These are phyloP conservation scores for Callopanchax toddi DNA, from an alignment of 2,113 vertebrate species.

Conservation along the genomic window DNA sequence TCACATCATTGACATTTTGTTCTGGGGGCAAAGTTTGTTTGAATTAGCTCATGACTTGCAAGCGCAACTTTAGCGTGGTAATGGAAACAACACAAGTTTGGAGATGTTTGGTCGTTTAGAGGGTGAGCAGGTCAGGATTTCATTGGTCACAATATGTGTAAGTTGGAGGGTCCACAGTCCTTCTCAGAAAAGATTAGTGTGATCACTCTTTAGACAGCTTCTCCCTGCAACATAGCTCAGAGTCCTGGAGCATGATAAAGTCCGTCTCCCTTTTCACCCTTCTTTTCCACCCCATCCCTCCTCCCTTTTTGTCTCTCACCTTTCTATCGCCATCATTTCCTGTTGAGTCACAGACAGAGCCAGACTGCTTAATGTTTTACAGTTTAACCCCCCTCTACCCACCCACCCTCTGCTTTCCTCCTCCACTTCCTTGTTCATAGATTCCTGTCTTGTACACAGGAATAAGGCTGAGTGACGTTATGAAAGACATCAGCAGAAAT, in stretches of 20 bases:
- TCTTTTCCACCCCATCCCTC: conserved; percentile 51
- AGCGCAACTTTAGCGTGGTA: not conserved
- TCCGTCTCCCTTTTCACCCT: conserved; percentile 26
- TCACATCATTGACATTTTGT: conserved; percentile 5
- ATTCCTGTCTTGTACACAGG: conserved; percentile 19
- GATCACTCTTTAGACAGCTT: conserved; percentile 4
- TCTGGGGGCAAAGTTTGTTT: conserved; percentile 50
- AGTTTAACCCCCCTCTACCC: conserved; percentile 45
- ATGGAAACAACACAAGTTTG: conserved; percentile 1
- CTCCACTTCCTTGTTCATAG: conserved; percentile 50
- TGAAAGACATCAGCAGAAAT: conserved; percentile 14
- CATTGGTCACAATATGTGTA: not conserved
- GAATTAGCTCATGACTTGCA: conserved; percentile 8
- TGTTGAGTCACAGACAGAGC: conserved; percentile 69
- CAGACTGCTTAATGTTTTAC: conserved; percentile 59
- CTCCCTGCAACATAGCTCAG: conserved; percentile 44
- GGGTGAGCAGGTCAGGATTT: conserved; percentile 21
- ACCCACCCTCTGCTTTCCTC: conserved; percentile 30
- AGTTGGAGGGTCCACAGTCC: conserved; percentile 14
- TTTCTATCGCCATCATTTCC: conserved; percentile 68
- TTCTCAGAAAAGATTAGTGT: conserved; percentile 41
- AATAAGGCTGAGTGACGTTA: conserved; percentile 6
- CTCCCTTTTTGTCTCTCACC: conserved; percentile 45
- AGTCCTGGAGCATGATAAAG: conserved; percentile 54
- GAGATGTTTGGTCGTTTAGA: conserved; percentile 15